A percentile compares a stretch with the other conserved stretches of the same genome.
phyloP scores from a whole-genome alignment of 2,888 invertebrate genomes.

The Nomada ruficornis region DNA sequence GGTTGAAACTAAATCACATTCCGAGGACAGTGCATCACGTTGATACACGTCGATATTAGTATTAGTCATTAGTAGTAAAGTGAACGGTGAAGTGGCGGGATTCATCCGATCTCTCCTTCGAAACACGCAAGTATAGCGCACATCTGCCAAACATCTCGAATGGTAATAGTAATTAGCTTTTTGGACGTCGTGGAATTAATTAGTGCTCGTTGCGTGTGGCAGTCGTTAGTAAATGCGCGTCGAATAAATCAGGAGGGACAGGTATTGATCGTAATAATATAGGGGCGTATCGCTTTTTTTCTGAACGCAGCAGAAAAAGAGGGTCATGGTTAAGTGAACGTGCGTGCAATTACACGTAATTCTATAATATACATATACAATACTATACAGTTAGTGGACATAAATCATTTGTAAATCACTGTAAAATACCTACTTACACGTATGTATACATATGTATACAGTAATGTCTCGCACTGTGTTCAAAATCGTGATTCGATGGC shows the following conservation, averaged over 20 bases:
- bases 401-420: too few species aligned
- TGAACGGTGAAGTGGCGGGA: background rate
- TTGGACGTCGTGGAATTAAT: conserved; percentile 23
- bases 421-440: too few species aligned
- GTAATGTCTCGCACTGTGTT: too few species aligned
- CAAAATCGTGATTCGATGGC: too few species aligned
- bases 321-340: conserved; percentile 2
- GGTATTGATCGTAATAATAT: conserved; percentile 40
- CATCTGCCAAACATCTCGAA: background rate
- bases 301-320: conserved; percentile 9
- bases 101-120: conserved; percentile 4
- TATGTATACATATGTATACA: too few species aligned
- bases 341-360: background rate
- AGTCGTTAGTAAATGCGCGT: conserved; percentile 25
- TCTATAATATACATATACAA: too few species aligned
- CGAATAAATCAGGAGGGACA: conserved; percentile 32
- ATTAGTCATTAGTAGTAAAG: conserved; percentile 13
- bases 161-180: background rate
- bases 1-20: background rate
- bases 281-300: background rate
- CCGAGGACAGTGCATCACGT: background rate
- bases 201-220: conserved; percentile 20
- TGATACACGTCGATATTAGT: conserved; percentile 22
- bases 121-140: background rate
- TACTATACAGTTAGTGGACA: too few species aligned